Conservation (phyloP, 2,888 invertebrate species). For the Theristus sp. region DNA sequence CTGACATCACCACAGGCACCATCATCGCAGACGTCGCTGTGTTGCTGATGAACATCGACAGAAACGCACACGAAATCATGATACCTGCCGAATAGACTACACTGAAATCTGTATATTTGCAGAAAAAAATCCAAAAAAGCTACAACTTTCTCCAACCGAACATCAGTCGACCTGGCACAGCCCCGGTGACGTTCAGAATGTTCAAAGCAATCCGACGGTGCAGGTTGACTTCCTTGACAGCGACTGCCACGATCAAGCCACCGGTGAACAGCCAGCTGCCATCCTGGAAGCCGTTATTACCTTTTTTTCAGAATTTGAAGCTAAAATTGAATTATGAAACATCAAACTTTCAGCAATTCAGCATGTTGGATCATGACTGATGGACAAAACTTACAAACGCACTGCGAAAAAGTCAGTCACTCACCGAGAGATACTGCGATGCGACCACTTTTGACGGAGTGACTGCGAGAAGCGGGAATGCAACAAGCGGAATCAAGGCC, state of each 20-base stretch:
- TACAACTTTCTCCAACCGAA: no score
- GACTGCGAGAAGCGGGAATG: not conserved
- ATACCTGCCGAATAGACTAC: not conserved
- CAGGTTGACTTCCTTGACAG: slow-evolving; percentile 4
- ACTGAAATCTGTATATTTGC: not conserved
- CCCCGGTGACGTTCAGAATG: not conserved
- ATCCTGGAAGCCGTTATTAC: not conserved
- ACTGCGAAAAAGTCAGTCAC: not conserved
- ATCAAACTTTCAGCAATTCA: not conserved
- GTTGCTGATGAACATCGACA: not conserved
- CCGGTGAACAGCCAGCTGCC: slow-evolving; percentile 1
- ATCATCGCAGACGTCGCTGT: not conserved
- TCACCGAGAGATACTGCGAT: not conserved
- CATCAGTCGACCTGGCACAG: not conserved
- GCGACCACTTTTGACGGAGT: no score
- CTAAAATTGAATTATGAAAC: not conserved
- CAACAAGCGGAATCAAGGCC: not conserved
- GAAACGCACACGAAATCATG: not conserved
- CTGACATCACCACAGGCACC: not conserved
- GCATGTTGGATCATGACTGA: no score
- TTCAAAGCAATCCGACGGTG: slow-evolving; percentile 5
- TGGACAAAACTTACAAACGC: not conserved
- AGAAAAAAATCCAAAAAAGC: no score
- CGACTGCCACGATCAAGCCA: not conserved
- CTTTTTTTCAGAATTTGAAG: not conserved